phyloP scores from a whole-genome alignment of 2,113 vertebrate species.

The Mus musculus region DNA sequence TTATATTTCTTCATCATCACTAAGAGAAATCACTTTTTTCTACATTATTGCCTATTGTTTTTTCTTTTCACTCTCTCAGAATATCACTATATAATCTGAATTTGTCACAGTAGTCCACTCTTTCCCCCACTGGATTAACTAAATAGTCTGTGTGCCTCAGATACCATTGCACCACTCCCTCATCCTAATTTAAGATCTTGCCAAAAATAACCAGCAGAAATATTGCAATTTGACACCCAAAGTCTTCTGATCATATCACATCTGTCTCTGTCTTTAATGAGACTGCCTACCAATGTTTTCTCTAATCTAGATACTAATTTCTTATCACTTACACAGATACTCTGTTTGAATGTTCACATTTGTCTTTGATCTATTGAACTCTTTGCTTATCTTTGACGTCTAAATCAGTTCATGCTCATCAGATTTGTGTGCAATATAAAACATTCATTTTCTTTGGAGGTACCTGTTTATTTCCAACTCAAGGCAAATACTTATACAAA shows the following conservation, averaged over 20 bases:
- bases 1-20: background rate
- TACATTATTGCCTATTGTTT: background rate
- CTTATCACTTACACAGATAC: background rate
- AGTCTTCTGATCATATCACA: background rate
- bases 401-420: background rate
- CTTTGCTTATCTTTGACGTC: background rate
- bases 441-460: background rate
- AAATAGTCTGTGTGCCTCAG: background rate
- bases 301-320: background rate
- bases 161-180: background rate
- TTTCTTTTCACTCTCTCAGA: background rate
- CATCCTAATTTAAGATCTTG: background rate
- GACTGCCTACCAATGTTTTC: background rate
- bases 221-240: background rate
- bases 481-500: background rate
- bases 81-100: background rate
- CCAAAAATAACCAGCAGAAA: background rate
- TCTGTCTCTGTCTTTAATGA: background rate
- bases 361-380: background rate
- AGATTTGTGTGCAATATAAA: background rate
- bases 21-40: background rate
- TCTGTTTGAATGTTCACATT: background rate
- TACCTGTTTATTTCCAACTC: background rate
- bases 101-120: background rate
- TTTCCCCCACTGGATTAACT: background rate